Evolutionary conservation across 2,797 vertebrate species (phyloP).

Genomic region (Remorina albescens): DNA sequence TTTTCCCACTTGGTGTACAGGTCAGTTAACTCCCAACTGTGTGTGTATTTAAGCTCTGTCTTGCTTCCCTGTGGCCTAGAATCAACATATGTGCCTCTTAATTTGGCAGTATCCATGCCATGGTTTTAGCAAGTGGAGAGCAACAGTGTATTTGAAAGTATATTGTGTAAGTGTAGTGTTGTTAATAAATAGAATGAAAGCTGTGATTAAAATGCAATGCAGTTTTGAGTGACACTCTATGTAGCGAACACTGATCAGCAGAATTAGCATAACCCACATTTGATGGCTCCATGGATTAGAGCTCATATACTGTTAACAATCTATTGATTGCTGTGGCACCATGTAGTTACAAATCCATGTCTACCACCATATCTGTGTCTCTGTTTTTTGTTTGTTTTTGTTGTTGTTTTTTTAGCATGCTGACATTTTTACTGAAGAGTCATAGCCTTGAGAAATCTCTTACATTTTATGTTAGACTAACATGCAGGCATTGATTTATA

Average conservation of each 20-base stretch:
- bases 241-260: background rate
- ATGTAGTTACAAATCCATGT: slow-evolving; percentile 9
- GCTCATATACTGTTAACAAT: slow-evolving; percentile 38
- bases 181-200: background rate
- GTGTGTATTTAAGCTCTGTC: slow-evolving; percentile 44
- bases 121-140: slow-evolving; percentile 16
- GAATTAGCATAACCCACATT: background rate
- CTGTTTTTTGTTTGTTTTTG: too few species aligned
- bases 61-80: slow-evolving; percentile 26
- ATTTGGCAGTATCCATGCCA: slow-evolving; percentile 27
- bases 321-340: slow-evolving; percentile 39
- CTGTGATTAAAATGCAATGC: slow-evolving; percentile 6
- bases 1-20: slow-evolving; percentile 43
- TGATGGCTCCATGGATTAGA: slow-evolving; percentile 2
- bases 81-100: slow-evolving; percentile 37
- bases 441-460: slow-evolving; percentile 1
- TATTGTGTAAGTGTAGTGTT: background rate
- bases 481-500: background rate
- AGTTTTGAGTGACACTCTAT: background rate
- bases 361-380: slow-evolving; percentile 24
- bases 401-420: slow-evolving; percentile 16
- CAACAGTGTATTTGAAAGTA: slow-evolving; percentile 8
- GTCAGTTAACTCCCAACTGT: slow-evolving; percentile 38
- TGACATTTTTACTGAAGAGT: slow-evolving; percentile 10
- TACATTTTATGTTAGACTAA: background rate